Percentiles rank a stretch among this genome's conserved stretches.
Conservation (phyloP, 2,797 vertebrate species). For the Schizopygopsis pylzovi region DNA sequence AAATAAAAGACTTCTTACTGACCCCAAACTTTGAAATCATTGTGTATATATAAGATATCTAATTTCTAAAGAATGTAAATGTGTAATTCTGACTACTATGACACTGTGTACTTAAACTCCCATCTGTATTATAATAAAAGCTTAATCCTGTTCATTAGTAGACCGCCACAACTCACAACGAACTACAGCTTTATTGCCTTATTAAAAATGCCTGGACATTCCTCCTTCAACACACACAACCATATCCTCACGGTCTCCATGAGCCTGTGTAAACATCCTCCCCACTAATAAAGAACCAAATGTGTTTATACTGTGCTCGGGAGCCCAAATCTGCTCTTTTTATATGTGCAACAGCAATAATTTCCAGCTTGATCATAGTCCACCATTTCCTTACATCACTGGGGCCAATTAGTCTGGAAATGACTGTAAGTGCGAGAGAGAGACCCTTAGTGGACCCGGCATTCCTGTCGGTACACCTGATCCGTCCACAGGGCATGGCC, state of each 20-base stretch:
- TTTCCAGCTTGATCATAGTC: conserved; percentile 60
- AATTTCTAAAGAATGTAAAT: neutral
- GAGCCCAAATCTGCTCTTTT: conserved; percentile 46
- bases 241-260: conserved; percentile 42
- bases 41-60: neutral
- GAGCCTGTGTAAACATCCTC: conserved; percentile 61
- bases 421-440: conserved; percentile 13
- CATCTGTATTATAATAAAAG: conserved; percentile 22
- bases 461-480: conserved; percentile 66
- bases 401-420: conserved; percentile 62
- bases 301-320: conserved; percentile 53
- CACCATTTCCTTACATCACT: conserved; percentile 49
- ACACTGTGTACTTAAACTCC: neutral
- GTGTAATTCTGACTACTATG: neutral
- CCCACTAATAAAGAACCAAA: conserved; percentile 60
- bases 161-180: conserved; percentile 52
- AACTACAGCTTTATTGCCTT: conserved; percentile 61
- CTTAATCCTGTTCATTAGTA: conserved; percentile 55
- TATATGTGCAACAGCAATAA: conserved; percentile 56
- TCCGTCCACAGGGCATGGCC: conserved; percentile 41
- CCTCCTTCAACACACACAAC: conserved; percentile 39
- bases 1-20: neutral
- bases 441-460: conserved; percentile 58
- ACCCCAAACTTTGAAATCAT: neutral
- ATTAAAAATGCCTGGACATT: conserved; percentile 54